phyloP scores from a whole-genome alignment of 2,888 invertebrate genomes.

The Chironomus tentans region DNA sequence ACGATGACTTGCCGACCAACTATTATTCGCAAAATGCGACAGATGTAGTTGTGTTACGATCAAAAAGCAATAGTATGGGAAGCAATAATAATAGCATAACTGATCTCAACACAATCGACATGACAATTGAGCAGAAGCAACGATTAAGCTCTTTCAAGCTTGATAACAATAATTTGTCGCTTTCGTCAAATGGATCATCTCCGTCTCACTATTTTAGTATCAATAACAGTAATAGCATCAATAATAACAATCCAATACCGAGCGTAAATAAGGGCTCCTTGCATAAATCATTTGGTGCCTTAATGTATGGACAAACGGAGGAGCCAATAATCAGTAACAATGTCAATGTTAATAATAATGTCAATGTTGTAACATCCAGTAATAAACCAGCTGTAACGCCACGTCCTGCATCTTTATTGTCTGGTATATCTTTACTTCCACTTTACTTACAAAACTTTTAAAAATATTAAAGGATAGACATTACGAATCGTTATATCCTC shows the following conservation, averaged over 20 bases:
- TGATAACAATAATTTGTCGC: slow-evolving; percentile 19
- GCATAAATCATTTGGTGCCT: slow-evolving; percentile 14
- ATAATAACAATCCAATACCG: slow-evolving; percentile 20
- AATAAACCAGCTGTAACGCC: slow-evolving; percentile 40
- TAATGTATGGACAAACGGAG: slow-evolving; percentile 24
- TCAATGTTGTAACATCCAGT: slow-evolving; percentile 14
- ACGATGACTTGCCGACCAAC: slow-evolving; percentile 32
- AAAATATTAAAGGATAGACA: no score
- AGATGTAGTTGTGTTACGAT: slow-evolving; percentile 38
- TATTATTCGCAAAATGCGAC: slow-evolving; percentile 40
- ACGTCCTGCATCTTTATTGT: slow-evolving; percentile 41
- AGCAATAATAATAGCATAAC: slow-evolving; percentile 25
- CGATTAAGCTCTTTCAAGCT: slow-evolving; percentile 40
- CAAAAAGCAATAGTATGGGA: slow-evolving; percentile 37
- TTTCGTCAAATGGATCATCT: slow-evolving; percentile 1
- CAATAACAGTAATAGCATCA: slow-evolving; percentile 12
- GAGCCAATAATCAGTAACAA: slow-evolving; percentile 14
- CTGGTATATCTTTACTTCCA: slow-evolving; percentile 38
- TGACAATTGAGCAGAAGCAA: slow-evolving; percentile 35
- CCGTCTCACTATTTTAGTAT: slow-evolving; percentile 15
- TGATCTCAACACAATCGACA: slow-evolving; percentile 27
- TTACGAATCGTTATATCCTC: no score
- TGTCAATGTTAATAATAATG: slow-evolving; percentile 25
- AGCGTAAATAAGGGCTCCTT: background rate
- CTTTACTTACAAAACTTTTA: slow-evolving; percentile 28